A percentile compares a stretch with the other conserved stretches of the same genome.
Conservation (phyloP, 1,140 invertebrate species). For the Procambarus clarkii region DNA sequence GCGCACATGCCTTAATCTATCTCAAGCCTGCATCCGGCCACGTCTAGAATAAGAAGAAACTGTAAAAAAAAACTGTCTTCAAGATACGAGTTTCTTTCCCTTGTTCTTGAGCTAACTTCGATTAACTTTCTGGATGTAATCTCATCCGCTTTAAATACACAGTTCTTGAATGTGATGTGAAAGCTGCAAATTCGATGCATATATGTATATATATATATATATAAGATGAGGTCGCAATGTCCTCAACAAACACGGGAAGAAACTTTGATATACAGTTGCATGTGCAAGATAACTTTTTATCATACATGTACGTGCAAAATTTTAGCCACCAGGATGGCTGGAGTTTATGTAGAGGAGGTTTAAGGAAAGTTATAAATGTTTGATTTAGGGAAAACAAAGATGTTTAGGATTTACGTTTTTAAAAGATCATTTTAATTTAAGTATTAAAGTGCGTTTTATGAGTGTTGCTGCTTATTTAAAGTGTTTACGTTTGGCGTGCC, state of each 20-base stretch:
- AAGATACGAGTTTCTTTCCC: background rate
- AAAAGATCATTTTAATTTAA: background rate
- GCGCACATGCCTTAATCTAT: slow-evolving; percentile 53
- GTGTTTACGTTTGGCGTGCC: background rate
- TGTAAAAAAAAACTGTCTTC: slow-evolving; percentile 21
- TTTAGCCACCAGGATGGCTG: slow-evolving; percentile 22
- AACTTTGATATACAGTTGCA: background rate
- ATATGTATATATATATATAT: too few relatives aligned
- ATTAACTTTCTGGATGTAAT: background rate
- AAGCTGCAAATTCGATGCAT: too few relatives aligned
- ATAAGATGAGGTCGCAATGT: too few relatives aligned
- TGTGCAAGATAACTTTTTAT: background rate
- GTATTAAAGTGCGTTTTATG: background rate
- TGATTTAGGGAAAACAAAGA: background rate
- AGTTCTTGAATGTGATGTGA: too few relatives aligned
- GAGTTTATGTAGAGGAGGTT: slow-evolving; percentile 37
- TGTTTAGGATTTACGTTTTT: slow-evolving; percentile 18
- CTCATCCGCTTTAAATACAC: too few relatives aligned
- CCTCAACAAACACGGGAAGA: background rate
- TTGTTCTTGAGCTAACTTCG: background rate
- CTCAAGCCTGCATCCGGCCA: slow-evolving; percentile 64
- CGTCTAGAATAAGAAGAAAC: slow-evolving; percentile 63
- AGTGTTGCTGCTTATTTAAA: background rate
- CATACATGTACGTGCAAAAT: slow-evolving; percentile 39
- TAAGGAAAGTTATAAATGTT: background rate